These are phyloP conservation scores for Siniperca obscura DNA, from an alignment of 2,797 vertebrate species.

Conservation along the genomic window DNA sequence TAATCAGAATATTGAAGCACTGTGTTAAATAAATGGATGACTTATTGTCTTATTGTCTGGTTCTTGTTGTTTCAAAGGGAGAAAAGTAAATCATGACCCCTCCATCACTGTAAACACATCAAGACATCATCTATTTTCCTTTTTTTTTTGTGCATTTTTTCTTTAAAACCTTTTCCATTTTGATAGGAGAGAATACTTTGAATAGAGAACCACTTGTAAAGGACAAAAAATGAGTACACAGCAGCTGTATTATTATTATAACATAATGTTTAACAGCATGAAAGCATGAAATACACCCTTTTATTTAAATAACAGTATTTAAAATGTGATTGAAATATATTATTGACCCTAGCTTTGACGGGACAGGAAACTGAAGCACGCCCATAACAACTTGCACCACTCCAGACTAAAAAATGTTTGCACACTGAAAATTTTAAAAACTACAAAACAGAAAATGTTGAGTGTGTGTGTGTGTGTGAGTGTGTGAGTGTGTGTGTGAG, in stretches of 20 bases:
- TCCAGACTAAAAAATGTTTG: background rate
- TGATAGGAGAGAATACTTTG: background rate
- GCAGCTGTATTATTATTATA: constrained; percentile 4
- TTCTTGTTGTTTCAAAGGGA: constrained; percentile 36
- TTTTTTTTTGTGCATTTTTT: background rate
- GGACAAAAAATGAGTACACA: background rate
- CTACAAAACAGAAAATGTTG: background rate
- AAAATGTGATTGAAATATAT: constrained; percentile 2
- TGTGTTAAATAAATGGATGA: constrained; percentile 38
- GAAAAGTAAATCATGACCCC: constrained; percentile 33
- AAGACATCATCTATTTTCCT: constrained; percentile 2
- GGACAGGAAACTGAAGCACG: background rate
- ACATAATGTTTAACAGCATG: background rate
- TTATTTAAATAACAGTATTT: constrained; percentile 20
- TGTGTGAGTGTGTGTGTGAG: no score
- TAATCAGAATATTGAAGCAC: constrained; percentile 46
- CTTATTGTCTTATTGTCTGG: constrained; percentile 38
- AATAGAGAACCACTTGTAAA: constrained; percentile 21
- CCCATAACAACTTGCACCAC: background rate
- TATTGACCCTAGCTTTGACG: background rate
- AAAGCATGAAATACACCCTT: constrained; percentile 1
- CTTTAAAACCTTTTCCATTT: constrained; percentile 5
- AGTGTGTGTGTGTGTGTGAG: background rate
- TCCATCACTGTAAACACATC: constrained; percentile 3
- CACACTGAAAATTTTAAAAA: constrained; percentile 1